A percentile compares a stretch with the other conserved stretches of the same genome.
These are phyloP conservation scores for Lymantria dispar DNA, from an alignment of 2,888 invertebrate genomes.

Conservation along the genomic window DNA sequence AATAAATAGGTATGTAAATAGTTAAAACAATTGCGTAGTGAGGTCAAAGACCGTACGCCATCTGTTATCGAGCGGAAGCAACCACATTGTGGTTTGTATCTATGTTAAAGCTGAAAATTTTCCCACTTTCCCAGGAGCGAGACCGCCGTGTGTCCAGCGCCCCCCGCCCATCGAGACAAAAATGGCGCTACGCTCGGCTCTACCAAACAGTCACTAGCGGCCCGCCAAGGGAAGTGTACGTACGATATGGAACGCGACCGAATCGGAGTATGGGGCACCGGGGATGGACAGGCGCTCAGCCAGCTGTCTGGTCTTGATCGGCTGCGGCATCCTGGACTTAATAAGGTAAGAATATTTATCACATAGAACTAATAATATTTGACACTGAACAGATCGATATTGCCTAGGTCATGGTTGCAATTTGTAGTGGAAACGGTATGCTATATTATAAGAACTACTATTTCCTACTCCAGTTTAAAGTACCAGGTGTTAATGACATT, in stretches of 20 bases:
- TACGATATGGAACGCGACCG: slow-evolving; percentile 82
- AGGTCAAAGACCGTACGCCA: slow-evolving; percentile 54
- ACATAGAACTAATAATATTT: not conserved
- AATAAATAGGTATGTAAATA: not conserved
- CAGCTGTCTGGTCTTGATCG: slow-evolving; percentile 85
- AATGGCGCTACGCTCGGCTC: slow-evolving; percentile 45
- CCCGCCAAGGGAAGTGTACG: slow-evolving; percentile 56
- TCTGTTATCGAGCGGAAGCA: slow-evolving; percentile 62
- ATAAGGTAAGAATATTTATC: slow-evolving; percentile 81
- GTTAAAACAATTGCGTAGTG: slow-evolving; percentile 27
- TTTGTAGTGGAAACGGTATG: slow-evolving; percentile 46
- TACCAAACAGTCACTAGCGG: slow-evolving; percentile 61
- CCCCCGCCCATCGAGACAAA: slow-evolving; percentile 70
- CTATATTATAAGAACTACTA: slow-evolving; percentile 16
- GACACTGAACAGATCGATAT: slow-evolving; percentile 29
- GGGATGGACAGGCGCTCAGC: slow-evolving; percentile 80
- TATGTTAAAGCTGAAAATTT: slow-evolving; percentile 68
- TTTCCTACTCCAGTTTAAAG: slow-evolving; percentile 3
- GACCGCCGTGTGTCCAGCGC: slow-evolving; percentile 70
- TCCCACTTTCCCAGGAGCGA: slow-evolving; percentile 79
- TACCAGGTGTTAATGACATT: slow-evolving; percentile 12
- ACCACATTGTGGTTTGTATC: slow-evolving; percentile 56
- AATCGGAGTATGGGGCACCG: slow-evolving; percentile 84
- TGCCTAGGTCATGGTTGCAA: slow-evolving; percentile 60
- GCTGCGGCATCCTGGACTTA: slow-evolving; percentile 85